Percentiles rank a stretch among this genome's conserved stretches.
These are phyloP conservation scores for Micronycteris hirsuta DNA, from an alignment of 2,113 vertebrate species.

Conservation along the genomic window DNA sequence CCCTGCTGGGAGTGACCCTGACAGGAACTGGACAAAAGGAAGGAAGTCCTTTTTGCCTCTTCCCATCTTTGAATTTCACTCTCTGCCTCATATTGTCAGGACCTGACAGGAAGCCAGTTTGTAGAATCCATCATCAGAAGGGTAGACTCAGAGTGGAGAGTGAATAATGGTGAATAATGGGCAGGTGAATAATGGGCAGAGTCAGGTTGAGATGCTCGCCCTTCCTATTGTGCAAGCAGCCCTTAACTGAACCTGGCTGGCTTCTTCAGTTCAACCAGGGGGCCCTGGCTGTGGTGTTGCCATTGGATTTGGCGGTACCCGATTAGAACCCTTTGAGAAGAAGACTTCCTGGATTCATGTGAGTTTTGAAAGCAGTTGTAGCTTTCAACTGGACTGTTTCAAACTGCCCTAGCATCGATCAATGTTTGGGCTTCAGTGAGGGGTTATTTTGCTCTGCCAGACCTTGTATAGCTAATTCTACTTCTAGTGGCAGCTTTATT, in stretches of 20 bases:
- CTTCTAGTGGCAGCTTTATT: background rate
- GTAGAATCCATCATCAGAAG: background rate
- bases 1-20: background rate
- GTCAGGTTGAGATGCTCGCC: background rate
- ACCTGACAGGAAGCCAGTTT: background rate
- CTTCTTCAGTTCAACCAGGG: background rate
- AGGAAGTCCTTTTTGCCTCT: background rate
- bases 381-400: background rate
- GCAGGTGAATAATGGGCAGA: background rate
- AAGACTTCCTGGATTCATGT: background rate
- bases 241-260: background rate
- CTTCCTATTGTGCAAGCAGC: background rate
- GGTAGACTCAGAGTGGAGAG: background rate
- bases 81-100: background rate
- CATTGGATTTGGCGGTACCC: accelerated
- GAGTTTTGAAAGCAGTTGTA: background rate
- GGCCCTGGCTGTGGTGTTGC: background rate
- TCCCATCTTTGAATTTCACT: background rate
- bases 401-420: background rate
- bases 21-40: background rate
- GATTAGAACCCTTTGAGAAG: background rate
- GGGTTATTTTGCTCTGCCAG: background rate
- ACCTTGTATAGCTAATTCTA: background rate
- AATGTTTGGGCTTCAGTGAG: background rate
- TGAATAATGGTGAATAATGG: background rate